Evolutionary conservation across 1,140 invertebrate species (phyloP), one percentile per base, ranked within the genome.

Genomic region (Drosophila albomicans): DNA sequence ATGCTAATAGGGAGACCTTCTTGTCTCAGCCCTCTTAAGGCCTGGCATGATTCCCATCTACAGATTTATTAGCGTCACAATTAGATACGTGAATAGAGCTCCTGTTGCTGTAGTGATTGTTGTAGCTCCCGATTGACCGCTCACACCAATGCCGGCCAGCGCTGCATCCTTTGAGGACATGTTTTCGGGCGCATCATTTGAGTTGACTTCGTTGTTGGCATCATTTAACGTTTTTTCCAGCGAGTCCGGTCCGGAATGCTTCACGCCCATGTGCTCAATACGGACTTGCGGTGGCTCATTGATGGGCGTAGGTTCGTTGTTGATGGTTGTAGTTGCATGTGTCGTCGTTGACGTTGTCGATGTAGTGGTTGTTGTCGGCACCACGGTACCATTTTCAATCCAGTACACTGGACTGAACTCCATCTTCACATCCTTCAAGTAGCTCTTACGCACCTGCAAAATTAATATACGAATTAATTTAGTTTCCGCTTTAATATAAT

Each of bases 361-460:
- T 2, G 96, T 95, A 0, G 95, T 94, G 0, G 95, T 95, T 0
- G 96, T 97, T 1, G 96, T 97, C 11, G 96, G 96, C 6, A 97
- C 96, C 6, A 96, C 88, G 13, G 94, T 96, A 63, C 95, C 94
- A 89, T 97, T 97, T 41, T 94, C 94, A 20, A 96, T 81, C 90
- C 95, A 97, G 88, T 96, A 97, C 13, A 96, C 94, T 11, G 95
- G 95, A 30, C 96, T 95, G 65, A 95, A 96, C 66, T 95, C 94
- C 3, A 95, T 93, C 64, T 93, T 94, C 0, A 97, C 93, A 75
- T 96, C 95, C 48, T 93, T 92, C 85, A 97, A 93, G 3, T 94
- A 94, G 49, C 95, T 94, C 88, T 97, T 96, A 48, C 85, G 88
- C n/a, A 92, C 91, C 91, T 92, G 52, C 1, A 32, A 38, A 38